phyloP scores from a whole-genome alignment of 2,113 vertebrate species.

The Coracopsis vasa region DNA sequence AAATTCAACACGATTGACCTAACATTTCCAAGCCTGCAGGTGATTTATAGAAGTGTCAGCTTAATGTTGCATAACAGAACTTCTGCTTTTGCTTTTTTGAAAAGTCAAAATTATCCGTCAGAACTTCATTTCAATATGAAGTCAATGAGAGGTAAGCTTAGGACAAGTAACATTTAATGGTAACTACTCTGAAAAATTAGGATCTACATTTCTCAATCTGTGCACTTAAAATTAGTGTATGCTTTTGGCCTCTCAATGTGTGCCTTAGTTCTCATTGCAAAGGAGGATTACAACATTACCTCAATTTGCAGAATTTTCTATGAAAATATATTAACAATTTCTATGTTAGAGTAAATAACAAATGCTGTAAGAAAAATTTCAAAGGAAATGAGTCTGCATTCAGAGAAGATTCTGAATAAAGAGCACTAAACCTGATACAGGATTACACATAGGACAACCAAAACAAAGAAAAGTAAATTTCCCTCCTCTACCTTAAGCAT shows the following conservation, averaged over 20 bases:
- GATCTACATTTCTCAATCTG: background rate
- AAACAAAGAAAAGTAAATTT: background rate
- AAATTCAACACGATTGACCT: background rate
- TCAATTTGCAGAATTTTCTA: background rate
- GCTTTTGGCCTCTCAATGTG: background rate
- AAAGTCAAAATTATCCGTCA: background rate
- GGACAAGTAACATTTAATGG: background rate
- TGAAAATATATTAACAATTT: background rate
- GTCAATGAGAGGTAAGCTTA: background rate
- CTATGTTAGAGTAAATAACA: background rate
- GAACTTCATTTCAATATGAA: background rate
- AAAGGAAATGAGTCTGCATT: background rate
- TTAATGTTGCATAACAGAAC: background rate
- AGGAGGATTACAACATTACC: background rate
- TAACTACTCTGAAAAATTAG: background rate
- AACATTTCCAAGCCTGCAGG: background rate
- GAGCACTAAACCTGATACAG: background rate
- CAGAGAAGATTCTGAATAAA: background rate
- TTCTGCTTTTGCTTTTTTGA: background rate
- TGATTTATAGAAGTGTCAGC: background rate
- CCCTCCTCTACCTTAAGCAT: background rate
- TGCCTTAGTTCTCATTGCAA: background rate
- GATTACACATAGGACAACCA: background rate
- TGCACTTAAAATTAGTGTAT: background rate
- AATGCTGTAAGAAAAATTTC: background rate